Percentiles rank a stretch among this genome's conserved stretches.
Evolutionary conservation across 2,888 invertebrate genomes (phyloP).

Genomic region (Thumatha senex): DNA sequence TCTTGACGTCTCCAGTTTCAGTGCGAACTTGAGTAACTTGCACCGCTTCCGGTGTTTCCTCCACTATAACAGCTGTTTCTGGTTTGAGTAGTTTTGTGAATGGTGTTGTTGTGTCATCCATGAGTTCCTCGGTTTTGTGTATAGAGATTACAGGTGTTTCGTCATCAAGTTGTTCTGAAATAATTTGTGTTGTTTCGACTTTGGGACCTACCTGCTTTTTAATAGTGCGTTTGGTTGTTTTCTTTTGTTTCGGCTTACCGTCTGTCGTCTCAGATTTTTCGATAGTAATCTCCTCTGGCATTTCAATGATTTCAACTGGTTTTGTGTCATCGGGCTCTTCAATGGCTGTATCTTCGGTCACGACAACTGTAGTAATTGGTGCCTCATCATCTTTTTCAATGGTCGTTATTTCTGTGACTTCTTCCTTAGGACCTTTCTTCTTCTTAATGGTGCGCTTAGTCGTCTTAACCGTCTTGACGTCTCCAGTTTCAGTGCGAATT

Average conservation of each 20-base stretch:
- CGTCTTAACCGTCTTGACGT: conserved; percentile 23
- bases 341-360: conserved; percentile 3
- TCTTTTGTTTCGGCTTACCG: conserved; percentile 29
- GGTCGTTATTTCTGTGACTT: conserved; percentile 31
- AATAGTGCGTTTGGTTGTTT: not conserved
- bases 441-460: conserved; percentile 33
- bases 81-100: conserved; percentile 7
- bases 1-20: conserved; percentile 31
- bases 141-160: conserved; percentile 32
- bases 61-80: conserved; percentile 32
- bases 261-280: conserved; percentile 50
- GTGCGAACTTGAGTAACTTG: conserved; percentile 39
- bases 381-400: conserved; percentile 32
- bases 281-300: conserved; percentile 21
- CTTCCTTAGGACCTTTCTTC: conserved; percentile 18
- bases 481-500: conserved; percentile 13
- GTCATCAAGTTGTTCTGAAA: conserved; percentile 29
- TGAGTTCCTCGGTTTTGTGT: conserved; percentile 45
- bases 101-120: conserved; percentile 58
- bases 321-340: not conserved
- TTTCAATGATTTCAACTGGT: conserved; percentile 1
- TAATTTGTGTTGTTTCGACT: conserved; percentile 20
- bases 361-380: conserved; percentile 22
- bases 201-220: conserved; percentile 28
- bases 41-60: conserved; percentile 34